Evolutionary conservation across 2,113 vertebrate genomes (phyloP), one percentile per base, ranked within the genome.

Genomic region (Neomonachus schauinslandi): DNA sequence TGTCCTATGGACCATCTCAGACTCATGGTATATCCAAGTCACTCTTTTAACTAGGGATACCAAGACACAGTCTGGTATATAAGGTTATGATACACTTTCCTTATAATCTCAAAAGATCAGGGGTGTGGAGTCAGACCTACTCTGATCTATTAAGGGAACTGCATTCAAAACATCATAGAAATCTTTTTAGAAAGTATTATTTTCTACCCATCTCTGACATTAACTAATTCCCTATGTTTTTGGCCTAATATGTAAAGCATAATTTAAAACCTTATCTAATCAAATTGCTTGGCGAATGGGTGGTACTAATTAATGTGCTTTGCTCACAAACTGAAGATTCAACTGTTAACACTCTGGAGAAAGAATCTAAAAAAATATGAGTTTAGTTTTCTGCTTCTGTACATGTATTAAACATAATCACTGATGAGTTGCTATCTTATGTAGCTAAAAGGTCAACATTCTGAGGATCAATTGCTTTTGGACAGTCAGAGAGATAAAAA

Each of bases 261-360:
- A 94, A 88, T 53, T 67, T 81, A 93, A 97, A 80, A 87, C 46
- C 63, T 65, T 57, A 49, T 22, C 57, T 93, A 81, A 94, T 15
- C 2, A 80, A 85, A 95, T 13, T 81, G 12, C 72, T 39, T 31
- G 0, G 53, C 46, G 19, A 77, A 71, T 24, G 42, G 39, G 49
- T 2, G 10, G 36, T 81, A 13, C 36, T 95, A 42, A 59, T 39
- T 36, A 39, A 89, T 31, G 8, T 76, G 36, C 5, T 74, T 21
- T 84, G 12, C 39, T 55, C 65, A 74, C 57, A 94, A 92, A 92
- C 59, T 61, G 11, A 89, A 84, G 61, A 51, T 28, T 79, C 49
- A 61, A 12, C 3, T 79, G 6, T 19, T 55, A 65, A 31, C 22
- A 53, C 28, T 46, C 7, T 33, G 11, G 0, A 33, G 22, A 36